Conservation (phyloP, 2,113 vertebrate species). For the Bufo bufo region DNA sequence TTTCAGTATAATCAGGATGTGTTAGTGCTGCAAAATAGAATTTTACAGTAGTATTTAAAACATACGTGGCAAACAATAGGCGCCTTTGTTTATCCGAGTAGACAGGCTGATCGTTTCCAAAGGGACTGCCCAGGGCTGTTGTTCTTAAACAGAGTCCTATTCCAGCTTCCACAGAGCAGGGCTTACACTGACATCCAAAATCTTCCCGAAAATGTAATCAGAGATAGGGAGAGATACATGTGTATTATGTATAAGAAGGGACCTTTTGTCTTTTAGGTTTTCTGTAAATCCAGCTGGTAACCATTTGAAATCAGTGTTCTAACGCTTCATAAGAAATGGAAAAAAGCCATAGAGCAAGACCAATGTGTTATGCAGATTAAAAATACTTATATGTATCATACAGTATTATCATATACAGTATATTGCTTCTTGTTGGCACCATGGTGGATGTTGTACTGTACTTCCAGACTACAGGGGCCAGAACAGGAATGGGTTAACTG, state of each 20-base stretch:
- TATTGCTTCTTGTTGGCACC: background rate
- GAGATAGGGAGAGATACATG: background rate
- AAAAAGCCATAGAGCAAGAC: background rate
- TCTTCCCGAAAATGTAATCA: conserved; percentile 16
- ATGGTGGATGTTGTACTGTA: background rate
- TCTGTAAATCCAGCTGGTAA: background rate
- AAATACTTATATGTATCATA: background rate
- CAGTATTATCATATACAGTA: background rate
- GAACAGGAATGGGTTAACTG: background rate
- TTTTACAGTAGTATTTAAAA: conserved; percentile 59
- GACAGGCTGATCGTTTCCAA: conserved; percentile 55
- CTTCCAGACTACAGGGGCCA: background rate
- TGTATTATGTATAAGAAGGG: conserved; percentile 22
- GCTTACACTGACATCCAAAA: conserved; percentile 36
- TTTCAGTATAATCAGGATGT: conserved; percentile 48
- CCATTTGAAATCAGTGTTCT: conserved; percentile 1
- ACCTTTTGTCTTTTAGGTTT: conserved; percentile 22
- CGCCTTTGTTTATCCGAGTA: conserved; percentile 53
- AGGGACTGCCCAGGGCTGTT: conserved; percentile 52
- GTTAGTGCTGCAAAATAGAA: conserved; percentile 50
- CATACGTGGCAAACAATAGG: conserved; percentile 52
- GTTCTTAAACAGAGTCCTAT: conserved; percentile 34
- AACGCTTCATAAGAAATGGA: background rate
- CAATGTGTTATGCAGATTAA: background rate
- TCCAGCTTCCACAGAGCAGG: conserved; percentile 33